Evolutionary conservation across 2,113 vertebrate genomes (phyloP).

Genomic region (Myanophis thanlyinensis): DNA sequence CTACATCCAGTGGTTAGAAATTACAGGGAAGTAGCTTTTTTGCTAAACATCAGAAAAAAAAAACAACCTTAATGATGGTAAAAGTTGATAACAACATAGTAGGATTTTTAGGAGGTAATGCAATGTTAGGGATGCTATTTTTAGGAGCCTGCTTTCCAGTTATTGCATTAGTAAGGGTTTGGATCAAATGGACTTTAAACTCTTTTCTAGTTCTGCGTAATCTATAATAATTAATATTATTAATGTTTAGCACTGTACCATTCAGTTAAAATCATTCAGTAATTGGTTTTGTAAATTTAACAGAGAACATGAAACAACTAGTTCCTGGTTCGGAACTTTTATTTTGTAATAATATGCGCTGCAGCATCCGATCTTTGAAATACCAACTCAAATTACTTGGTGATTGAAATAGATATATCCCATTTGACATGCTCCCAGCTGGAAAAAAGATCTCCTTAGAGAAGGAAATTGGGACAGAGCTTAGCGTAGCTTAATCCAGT

Average conservation of each 20-base stretch:
- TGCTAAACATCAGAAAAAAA: neutral
- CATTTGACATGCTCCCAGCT: conserved; percentile 50
- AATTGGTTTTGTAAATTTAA: conserved; percentile 57
- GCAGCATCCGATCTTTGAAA: conserved; percentile 62
- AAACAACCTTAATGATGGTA: neutral
- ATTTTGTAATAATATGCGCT: conserved; percentile 50
- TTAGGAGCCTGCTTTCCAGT: neutral
- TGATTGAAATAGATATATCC: conserved; percentile 59
- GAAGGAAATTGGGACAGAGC: conserved; percentile 60
- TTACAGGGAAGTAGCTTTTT: neutral
- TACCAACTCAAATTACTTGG: conserved; percentile 58
- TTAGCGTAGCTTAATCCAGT: conserved; percentile 56
- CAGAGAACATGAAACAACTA: conserved; percentile 28
- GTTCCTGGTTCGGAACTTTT: conserved; percentile 20
- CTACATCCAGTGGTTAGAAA: neutral
- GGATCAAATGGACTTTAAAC: neutral
- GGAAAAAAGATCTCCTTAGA: conserved; percentile 56
- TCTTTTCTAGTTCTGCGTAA: neutral
- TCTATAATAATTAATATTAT: conserved; percentile 18
- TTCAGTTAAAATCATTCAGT: conserved; percentile 48
- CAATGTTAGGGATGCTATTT: neutral
- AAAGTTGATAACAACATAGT: neutral
- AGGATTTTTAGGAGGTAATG: neutral
- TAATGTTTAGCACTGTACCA: conserved; percentile 40
- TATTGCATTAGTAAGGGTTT: neutral